These are phyloP conservation scores for Lamproptera curius DNA, from an alignment of 2,888 invertebrate genomes.

Conservation along the genomic window DNA sequence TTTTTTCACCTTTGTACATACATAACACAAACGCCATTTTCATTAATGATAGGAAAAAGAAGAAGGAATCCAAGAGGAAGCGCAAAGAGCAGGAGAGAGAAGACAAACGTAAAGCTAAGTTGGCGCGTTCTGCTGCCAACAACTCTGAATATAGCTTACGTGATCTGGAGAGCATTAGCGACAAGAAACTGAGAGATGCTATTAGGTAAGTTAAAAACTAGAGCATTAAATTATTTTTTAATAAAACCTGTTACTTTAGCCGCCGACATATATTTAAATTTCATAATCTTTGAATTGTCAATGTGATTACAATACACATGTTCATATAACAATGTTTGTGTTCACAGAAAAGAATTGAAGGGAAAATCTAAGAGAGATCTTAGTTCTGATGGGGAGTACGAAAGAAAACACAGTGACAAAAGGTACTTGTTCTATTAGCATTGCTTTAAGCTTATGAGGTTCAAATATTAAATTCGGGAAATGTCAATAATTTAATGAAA, in stretches of 20 bases:
- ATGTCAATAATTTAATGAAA: too few relatives aligned
- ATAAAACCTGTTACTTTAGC: neutral
- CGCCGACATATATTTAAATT: too few relatives aligned
- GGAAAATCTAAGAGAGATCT: constrained; percentile 68
- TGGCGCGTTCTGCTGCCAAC: constrained; percentile 73
- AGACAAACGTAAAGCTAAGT: constrained; percentile 83
- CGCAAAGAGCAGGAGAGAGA: constrained; percentile 83
- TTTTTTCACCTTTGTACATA: too few relatives aligned
- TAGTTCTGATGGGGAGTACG: constrained; percentile 72
- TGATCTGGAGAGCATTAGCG: constrained; percentile 80
- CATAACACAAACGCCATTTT: neutral
- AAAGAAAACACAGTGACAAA: constrained; percentile 70
- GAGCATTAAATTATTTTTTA: neutral
- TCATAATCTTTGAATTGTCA: too few relatives aligned
- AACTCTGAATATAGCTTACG: constrained; percentile 79
- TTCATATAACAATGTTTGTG: too few relatives aligned
- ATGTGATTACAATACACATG: too few relatives aligned
- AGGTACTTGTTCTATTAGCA: constrained; percentile 56
- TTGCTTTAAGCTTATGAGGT: too few relatives aligned
- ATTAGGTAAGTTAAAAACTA: constrained; percentile 75
- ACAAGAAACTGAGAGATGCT: constrained; percentile 82
- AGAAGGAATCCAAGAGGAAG: constrained; percentile 86
- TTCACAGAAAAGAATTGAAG: constrained; percentile 68
- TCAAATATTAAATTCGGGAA: too few relatives aligned
- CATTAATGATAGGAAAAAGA: constrained; percentile 72